Conservation (phyloP, 2,113 vertebrate genomes). For the Ochotona princeps region DNA sequence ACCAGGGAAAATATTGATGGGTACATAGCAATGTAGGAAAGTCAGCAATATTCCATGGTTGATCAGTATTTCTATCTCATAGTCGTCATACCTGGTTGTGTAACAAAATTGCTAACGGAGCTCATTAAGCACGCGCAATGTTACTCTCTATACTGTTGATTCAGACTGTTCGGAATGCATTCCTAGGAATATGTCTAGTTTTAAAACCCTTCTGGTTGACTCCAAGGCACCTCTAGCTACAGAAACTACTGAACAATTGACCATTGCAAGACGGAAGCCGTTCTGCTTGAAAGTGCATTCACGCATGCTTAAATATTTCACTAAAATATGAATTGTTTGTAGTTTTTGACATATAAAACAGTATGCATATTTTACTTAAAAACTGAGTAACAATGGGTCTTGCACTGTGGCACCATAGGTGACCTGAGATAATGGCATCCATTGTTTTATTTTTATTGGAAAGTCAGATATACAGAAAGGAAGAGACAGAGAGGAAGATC, state of each 20-base stretch:
- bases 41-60: background rate
- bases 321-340: background rate
- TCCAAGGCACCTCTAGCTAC: background rate
- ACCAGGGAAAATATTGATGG: background rate
- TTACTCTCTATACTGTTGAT: background rate
- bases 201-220: background rate
- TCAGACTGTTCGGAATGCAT: background rate
- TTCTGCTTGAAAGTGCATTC: background rate
- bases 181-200: background rate
- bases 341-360: background rate
- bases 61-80: background rate
- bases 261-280: background rate
- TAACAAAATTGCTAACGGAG: background rate
- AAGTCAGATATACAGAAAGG: too few relatives aligned
- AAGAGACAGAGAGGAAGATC: too few relatives aligned
- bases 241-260: background rate
- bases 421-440: too few relatives aligned
- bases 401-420: too few relatives aligned
- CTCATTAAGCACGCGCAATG: background rate
- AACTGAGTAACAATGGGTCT: too few relatives aligned
- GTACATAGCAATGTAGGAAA: background rate
- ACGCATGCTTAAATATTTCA: background rate
- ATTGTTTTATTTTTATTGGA: too few relatives aligned
- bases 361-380: too few relatives aligned
- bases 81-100: background rate